Base-by-base conservation (phyloP, 2,113 vertebrate species). In the Prolemur simus region DNA sequence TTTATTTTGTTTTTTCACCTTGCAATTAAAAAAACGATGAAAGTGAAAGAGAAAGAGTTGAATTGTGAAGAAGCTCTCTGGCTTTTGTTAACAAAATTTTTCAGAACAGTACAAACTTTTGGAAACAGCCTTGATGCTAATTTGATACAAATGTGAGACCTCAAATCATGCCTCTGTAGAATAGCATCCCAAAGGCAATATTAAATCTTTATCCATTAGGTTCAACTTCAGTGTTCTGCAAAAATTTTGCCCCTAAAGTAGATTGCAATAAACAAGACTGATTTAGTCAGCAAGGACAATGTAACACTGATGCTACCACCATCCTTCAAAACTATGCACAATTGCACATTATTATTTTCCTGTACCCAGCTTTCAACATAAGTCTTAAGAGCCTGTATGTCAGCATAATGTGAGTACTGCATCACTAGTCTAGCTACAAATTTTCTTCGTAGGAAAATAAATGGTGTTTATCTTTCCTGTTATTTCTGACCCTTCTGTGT, bases 401-500 rank as follows among this genome's bases (percentile, higher is more conserved):
- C 97, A 97, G 97, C 96, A 85, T 87, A 96, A 97, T 92, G 27
- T 47, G 32, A 84, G 87, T 5, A 81, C 32, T 96, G 95, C 74
- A 96, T 93, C 93, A 90, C 87, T 87, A 84, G 78, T 71, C 71
- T 81, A 84, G 87, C 86, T 91, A 64, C 83, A 96, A 77, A 86
- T 81, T 89, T 71, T 97, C 82, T 93, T 89, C 89, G 90, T 49
- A 73, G 80, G 69, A 89, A 96, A 96, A 97, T 96, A 96, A 95
- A 98, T 95, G 87, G 39, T 96, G 93, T 96, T 97, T 98, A 77
- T 87, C 86, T 97, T 98, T 88, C 64, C 91, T 63, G 49, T 95
- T 93, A 94, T 78, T 92, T 92, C 78, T 95, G 85, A 95, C 54
- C 77, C 88, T 92, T 83, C 25, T 10, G 4, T 80, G 58, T 18